Evolutionary conservation across 2,888 invertebrate species (phyloP).

Genomic region (Caradrina kadenii): DNA sequence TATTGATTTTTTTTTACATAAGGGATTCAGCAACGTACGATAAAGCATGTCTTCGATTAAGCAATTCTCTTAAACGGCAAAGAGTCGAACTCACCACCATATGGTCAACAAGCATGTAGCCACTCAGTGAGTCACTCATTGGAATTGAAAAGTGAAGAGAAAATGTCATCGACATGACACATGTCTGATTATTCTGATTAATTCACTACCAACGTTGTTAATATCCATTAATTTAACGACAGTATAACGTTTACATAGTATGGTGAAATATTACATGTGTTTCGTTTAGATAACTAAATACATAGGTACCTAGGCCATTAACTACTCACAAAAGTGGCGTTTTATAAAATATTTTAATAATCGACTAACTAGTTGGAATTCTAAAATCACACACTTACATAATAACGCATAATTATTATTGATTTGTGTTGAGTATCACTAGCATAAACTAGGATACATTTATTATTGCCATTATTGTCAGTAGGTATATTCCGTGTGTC

Average conservation of each 20-base stretch:
- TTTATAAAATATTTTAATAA: too few relatives aligned
- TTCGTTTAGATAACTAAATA: slow-evolving; percentile 35
- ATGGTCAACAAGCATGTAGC: slow-evolving; percentile 44
- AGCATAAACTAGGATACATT: neutral
- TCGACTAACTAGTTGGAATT: too few relatives aligned
- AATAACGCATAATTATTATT: too few relatives aligned
- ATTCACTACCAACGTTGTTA: slow-evolving; percentile 43
- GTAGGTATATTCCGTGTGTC: neutral
- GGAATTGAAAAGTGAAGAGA: slow-evolving; percentile 59
- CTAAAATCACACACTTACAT: too few relatives aligned
- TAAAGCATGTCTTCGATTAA: slow-evolving; percentile 34
- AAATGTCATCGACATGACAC: slow-evolving; percentile 58
- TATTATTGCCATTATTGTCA: slow-evolving; percentile 8
- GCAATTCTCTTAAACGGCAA: slow-evolving; percentile 46
- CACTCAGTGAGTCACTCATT: slow-evolving; percentile 51
- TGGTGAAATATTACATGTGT: slow-evolving; percentile 37
- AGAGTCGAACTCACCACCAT: slow-evolving; percentile 49
- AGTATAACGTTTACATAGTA: slow-evolving; percentile 42
- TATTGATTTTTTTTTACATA: slow-evolving; percentile 6
- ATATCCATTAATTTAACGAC: slow-evolving; percentile 39
- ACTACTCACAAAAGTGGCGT: slow-evolving; percentile 1
- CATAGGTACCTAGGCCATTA: slow-evolving; percentile 8
- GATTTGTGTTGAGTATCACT: too few relatives aligned
- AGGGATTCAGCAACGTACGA: neutral
- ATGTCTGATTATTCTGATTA: slow-evolving; percentile 54